Evolutionary conservation across 2,888 invertebrate genomes (phyloP), one percentile per base, ranked within the genome.

Genomic region (Drosophila dives): DNA sequence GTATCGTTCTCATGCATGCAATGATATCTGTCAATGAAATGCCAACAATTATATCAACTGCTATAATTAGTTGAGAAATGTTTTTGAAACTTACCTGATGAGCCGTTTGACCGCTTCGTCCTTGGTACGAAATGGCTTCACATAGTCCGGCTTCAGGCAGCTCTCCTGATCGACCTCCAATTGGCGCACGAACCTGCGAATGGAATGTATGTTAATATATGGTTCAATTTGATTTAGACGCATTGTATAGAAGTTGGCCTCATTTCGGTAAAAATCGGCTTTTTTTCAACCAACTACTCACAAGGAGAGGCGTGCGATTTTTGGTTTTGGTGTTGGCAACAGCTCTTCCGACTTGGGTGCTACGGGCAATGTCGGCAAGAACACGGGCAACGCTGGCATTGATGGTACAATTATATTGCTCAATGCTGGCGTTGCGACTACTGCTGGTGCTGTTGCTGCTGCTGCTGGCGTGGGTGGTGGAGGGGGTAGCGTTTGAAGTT

Each of bases 51-150:
- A 20, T 17, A 20, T 36, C 15, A n/a, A 4, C 23, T 29, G 26
- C 15, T 10, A 33, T n/a, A 2, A 11, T 26, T 8, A 17, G 2
- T 26, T 1, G n/a, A 12, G 3, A n/a, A 33, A 15, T 26, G 3
- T 11, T 11, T n/a, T 2, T 7, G 32, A 20, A 10, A 12, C 72
- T 66, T 69, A 93, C 80, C 95, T 94, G 64, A 97, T 94, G 56
- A 97, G 93, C 59, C 97, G 94, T 89, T 96, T 95, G 79, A 96
- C 96, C 1, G 97, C 96, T 90, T 97, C 97, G 72, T 95, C 94
- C 84, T 95, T 95, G 83, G 94, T 95, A 72, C 94, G 93, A 91
- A 97, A 97, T 20, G 96, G 96, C 62, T 95, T 95, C 74, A 95
- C 95, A 56, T 95, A 95, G 91, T 97, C 97, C 2, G 97, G 96